These are phyloP conservation scores for Mystacornis crossleyi DNA, from an alignment of 2,113 vertebrate genomes.

Conservation along the genomic window DNA sequence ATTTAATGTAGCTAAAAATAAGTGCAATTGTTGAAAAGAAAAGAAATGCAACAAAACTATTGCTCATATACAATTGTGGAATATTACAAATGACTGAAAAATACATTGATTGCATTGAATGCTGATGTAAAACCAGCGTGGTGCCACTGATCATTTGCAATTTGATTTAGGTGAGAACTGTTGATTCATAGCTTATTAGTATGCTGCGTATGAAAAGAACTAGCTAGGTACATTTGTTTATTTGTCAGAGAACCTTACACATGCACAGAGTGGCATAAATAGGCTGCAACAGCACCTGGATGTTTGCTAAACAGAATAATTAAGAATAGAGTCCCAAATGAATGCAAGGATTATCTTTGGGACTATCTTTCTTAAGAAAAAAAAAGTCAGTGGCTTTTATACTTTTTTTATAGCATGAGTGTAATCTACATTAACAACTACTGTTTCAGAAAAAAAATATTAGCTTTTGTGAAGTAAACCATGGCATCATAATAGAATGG, in stretches of 20 bases:
- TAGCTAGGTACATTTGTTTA: neutral
- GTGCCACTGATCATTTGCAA: neutral
- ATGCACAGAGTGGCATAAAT: neutral
- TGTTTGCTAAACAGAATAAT: neutral
- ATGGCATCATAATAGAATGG: neutral
- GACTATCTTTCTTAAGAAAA: neutral
- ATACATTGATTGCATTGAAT: neutral
- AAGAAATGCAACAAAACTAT: neutral
- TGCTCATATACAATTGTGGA: neutral
- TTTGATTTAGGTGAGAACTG: neutral
- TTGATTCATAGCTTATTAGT: neutral
- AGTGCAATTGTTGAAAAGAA: neutral
- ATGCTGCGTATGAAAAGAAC: neutral
- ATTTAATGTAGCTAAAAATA: neutral
- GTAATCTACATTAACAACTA: neutral
- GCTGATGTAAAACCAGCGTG: neutral
- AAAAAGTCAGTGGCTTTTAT: fast-evolving
- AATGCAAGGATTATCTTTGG: neutral
- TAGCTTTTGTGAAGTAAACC: neutral
- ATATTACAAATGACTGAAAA: neutral
- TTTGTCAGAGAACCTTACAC: neutral
- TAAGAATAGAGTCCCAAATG: neutral
- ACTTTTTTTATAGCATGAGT: neutral
- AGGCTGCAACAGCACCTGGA: neutral
- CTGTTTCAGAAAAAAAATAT: neutral